Conservation (phyloP, 2,113 vertebrate genomes). For the Leptocoma aspasia region DNA sequence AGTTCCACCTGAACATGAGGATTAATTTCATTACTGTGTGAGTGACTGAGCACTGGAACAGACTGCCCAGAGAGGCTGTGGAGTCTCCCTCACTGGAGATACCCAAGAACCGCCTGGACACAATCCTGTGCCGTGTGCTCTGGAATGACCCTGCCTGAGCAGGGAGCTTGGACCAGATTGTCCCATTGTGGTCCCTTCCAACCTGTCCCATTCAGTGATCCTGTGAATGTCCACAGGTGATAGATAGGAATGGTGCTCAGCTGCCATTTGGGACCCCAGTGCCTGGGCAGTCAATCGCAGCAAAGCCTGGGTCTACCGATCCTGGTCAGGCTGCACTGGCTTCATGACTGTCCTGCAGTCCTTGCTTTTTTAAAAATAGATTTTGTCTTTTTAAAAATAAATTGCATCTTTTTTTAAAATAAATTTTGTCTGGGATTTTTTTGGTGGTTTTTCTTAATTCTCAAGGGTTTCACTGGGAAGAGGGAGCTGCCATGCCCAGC, state of each 20-base stretch:
- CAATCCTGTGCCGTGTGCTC: background rate
- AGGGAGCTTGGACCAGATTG: background rate
- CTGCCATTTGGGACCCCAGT: rapidly evolving
- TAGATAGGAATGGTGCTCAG: background rate
- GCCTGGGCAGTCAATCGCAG: too few relatives aligned
- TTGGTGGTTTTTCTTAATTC: background rate
- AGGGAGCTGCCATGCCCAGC: background rate
- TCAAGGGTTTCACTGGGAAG: background rate
- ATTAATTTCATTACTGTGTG: background rate
- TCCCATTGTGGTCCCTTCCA: background rate
- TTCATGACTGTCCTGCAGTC: background rate
- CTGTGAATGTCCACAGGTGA: too few relatives aligned
- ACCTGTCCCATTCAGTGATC: background rate
- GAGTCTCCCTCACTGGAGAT: background rate
- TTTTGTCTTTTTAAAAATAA: background rate
- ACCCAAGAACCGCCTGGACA: too few relatives aligned
- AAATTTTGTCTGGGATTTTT: background rate
- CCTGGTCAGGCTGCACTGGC: rapidly evolving
- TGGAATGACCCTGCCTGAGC: background rate
- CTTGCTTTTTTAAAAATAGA: background rate
- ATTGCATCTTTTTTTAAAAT: background rate
- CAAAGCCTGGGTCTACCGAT: background rate
- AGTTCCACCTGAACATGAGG: background rate
- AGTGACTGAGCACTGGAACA: background rate
- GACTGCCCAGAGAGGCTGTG: too few relatives aligned